Percentiles rank a stretch among this genome's conserved stretches.
phyloP scores from a whole-genome alignment of 30 jellyfish, hydroid and myxozoan genomes.

The Hydractinia echinata region DNA sequence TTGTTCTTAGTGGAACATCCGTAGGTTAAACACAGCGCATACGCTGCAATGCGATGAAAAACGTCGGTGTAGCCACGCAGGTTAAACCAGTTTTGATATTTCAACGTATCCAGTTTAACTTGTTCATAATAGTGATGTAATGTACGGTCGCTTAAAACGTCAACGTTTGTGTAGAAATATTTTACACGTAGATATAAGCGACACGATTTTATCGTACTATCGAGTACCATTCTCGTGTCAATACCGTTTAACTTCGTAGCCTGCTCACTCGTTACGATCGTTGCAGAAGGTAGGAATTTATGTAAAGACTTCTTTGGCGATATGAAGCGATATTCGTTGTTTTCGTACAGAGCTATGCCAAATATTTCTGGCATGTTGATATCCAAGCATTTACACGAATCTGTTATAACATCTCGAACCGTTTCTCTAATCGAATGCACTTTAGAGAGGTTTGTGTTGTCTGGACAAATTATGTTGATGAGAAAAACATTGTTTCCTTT shows the following conservation, averaged over 20 bases:
- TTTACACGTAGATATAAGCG: constrained; percentile 12
- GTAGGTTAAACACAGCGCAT: constrained; percentile 5
- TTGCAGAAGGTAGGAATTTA: constrained; percentile 15
- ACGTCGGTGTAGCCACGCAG: constrained; percentile 12
- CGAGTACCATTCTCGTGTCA: background rate
- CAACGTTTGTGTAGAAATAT: background rate
- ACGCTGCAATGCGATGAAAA: constrained; percentile 10
- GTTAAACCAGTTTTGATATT: constrained; percentile 13
- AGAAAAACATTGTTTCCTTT: constrained; percentile 21
- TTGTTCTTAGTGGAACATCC: background rate
- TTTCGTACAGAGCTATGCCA: constrained; percentile 21
- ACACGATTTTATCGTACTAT: constrained; percentile 17
- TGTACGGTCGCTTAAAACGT: background rate
- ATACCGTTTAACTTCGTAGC: background rate
- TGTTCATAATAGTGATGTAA: constrained; percentile 3
- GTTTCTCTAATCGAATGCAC: constrained; percentile 13
- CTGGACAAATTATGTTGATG: constrained; percentile 14
- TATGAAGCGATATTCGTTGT: constrained; percentile 29
- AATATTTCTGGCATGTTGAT: constrained; percentile 7
- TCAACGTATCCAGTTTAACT: constrained; percentile 7
- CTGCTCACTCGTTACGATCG: constrained; percentile 5
- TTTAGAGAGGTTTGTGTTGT: background rate
- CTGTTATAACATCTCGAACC: constrained; percentile 11
- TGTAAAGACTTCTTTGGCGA: background rate
- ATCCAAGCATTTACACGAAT: constrained; percentile 1